Base-by-base conservation (phyloP, 2,797 vertebrate species). In the Rhynchonycteris naso region DNA sequence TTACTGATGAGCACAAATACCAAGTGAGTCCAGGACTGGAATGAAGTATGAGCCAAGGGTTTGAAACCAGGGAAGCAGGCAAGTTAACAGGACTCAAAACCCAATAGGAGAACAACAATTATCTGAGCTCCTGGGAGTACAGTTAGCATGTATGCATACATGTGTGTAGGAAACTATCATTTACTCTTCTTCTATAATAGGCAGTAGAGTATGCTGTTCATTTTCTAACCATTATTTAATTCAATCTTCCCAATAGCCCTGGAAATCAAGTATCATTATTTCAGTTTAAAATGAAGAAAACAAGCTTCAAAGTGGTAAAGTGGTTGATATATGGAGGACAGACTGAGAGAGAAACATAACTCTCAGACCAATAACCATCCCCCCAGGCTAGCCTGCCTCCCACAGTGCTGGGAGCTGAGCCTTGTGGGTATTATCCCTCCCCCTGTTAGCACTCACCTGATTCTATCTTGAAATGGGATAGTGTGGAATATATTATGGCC, bases 231-330 rank as follows among this genome's bases (percentile, higher is more conserved):
- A 35, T 84, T 80, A 72, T 65, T 24, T 79, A 81, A 72, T 80
- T 88, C 38, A 75, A 1, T 76, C 33, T 76, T 79, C n/a, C 16
- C 26, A 79, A 66, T 43, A 86, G 85, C 43, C 50, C 89, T 72
- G 16, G 33, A 50, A 88, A 33, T 52, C 14, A 13, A 61, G 30
- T 72, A 33, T 85, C 74, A 85, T 26, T 76, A 54, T 92, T 94
- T 76, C 63, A 68, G 69, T 43, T 86, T 66, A 79, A 59, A 75
- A 61, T 56, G 59, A 93, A 50, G n/a, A 83, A 94, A 86, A 71
- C 47, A 33, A 54, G 26, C 14, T 86, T 74, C 54, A 69, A 65
- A 66, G 47, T 71, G 26, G 59, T 33, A 78, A 78, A 96, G 28
- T 52, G 43, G 18, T 78, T 90, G 35, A 21, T 63, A 24, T 1